Conservation (phyloP, 2,797 vertebrate species). For the Intellagama lesueurii region DNA sequence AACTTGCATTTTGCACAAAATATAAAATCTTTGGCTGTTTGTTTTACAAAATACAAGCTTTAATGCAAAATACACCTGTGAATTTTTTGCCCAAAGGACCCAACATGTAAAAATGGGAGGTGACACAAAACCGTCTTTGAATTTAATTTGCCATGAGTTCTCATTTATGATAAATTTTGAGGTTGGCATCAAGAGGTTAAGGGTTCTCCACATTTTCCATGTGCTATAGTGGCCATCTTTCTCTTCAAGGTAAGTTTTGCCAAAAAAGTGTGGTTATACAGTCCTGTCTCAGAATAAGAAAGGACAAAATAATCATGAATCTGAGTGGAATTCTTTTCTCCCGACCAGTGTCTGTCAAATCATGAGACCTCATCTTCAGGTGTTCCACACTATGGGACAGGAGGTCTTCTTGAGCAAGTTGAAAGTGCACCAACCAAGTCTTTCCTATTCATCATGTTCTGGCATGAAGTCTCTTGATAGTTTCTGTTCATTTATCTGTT, state of each 20-base stretch:
- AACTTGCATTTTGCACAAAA: too few relatives aligned
- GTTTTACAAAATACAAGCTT: too few relatives aligned
- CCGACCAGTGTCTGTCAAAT: slow-evolving; percentile 14
- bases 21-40: too few relatives aligned
- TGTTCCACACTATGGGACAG: neutral
- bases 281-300: neutral
- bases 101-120: too few relatives aligned
- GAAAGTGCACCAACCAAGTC: slow-evolving; percentile 41
- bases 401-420: slow-evolving; percentile 57
- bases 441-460: slow-evolving; percentile 75
- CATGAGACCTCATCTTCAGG: slow-evolving; percentile 7
- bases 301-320: slow-evolving; percentile 5
- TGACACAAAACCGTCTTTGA: too few relatives aligned
- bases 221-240: neutral
- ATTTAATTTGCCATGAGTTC: neutral
- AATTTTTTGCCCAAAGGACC: too few relatives aligned
- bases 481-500: slow-evolving; percentile 74
- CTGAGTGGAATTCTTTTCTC: slow-evolving; percentile 25
- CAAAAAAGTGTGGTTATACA: neutral
- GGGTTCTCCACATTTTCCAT: neutral
- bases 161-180: neutral
- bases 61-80: too few relatives aligned
- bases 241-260: slow-evolving; percentile 15
- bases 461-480: slow-evolving; percentile 74
- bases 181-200: neutral